Conservation (phyloP, 2,888 invertebrate species). For the Synergus gifuensis region DNA sequence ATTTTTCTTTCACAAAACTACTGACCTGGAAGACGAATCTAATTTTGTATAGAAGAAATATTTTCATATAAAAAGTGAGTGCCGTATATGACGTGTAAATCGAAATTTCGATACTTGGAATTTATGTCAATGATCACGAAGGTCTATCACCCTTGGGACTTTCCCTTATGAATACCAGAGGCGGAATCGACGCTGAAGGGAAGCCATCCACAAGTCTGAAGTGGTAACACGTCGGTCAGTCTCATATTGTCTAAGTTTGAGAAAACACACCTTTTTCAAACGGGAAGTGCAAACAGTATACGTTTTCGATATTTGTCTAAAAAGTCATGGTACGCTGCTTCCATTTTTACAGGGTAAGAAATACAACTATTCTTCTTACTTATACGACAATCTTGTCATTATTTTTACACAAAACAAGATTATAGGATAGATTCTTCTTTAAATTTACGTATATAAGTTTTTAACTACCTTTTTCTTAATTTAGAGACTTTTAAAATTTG, state of each 20-base stretch:
- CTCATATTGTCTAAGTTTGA: slow-evolving; percentile 32
- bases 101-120: neutral
- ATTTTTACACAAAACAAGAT: too few species aligned
- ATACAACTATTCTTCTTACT: neutral
- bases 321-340: slow-evolving; percentile 12
- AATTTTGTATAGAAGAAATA: neutral
- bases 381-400: neutral
- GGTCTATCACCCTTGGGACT: slow-evolving; percentile 8
- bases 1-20: neutral
- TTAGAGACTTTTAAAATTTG: too few species aligned
- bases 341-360: neutral
- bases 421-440: too few species aligned
- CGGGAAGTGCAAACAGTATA: neutral
- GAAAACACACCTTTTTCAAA: neutral
- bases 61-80: neutral
- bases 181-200: slow-evolving; percentile 19
- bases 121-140: slow-evolving; percentile 22
- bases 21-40: neutral
- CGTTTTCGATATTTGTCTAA: neutral
- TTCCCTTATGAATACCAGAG: slow-evolving; percentile 22
- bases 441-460: too few species aligned
- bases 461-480: too few species aligned
- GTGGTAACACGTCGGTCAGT: slow-evolving; percentile 30
- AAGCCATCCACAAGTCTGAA: slow-evolving; percentile 21
- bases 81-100: neutral